Base-by-base conservation (phyloP, 2,113 vertebrate species). In the Phycodurus eques region DNA sequence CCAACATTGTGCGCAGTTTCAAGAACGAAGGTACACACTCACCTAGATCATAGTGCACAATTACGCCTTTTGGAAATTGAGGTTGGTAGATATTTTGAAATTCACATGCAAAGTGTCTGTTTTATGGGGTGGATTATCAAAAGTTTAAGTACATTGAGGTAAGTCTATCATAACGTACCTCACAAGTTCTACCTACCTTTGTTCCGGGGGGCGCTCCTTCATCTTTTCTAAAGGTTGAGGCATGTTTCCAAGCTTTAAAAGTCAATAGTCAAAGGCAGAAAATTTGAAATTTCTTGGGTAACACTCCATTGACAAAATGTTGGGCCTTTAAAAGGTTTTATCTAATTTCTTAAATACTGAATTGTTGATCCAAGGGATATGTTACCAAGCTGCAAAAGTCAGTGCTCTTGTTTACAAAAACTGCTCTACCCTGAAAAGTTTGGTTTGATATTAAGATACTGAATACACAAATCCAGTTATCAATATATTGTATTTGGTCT, bases 1-100 rank as follows among this genome's bases (percentile, higher is more conserved):
- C 95, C 71, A 96, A 94, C 77, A 95, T 98, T 61, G 94, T 98
- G 46, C 93, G 98, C 75, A 97, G 98, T 90, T 99, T 97, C 94
- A 96, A 95, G 87, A 98, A 98, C 1, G 94, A 98, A 95, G 96
- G 97, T 99, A 94, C 82, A 91, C 46, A 42, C 1, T 20, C 56
- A 3, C 19, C 63, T 9, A 54, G 15, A 46, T 60, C 11, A 42
- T 2, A 10, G 22, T 27, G 13, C 11, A 15, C 7, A 31, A 66
- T 15, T 15, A 3, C 4, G 2, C 4, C 12, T 66, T 66, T 15
- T 47, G 2, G 12, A 4, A 33, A 60, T 15, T 10, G n/a, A 31
- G 56, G 22, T 59, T 31, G 4, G 8, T 1, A 19, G 14, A 14
- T 51, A 51, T 51, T 51, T 51, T 51, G 19, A 54, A 8, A 6